phyloP scores from a whole-genome alignment of 2,888 invertebrate species.

The Malachius bipustulatus region DNA sequence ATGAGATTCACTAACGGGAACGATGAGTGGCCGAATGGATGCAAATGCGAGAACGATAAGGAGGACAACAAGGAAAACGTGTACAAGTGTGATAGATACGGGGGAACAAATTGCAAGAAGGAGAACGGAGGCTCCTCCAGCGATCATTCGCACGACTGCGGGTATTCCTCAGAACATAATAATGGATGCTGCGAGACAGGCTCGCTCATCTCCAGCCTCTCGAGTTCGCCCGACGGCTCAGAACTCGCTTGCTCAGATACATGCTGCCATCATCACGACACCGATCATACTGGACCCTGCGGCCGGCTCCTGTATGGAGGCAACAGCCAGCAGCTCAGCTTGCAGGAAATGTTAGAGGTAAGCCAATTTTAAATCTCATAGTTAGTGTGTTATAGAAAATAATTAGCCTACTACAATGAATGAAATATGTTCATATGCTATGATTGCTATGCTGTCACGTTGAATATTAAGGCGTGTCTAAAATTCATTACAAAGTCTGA shows the following conservation, averaged over 20 bases:
- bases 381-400: no score
- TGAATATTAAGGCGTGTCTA: no score
- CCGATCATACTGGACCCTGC: constrained; percentile 27
- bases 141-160: constrained; percentile 71
- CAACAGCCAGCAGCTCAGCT: constrained; percentile 50
- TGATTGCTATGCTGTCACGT: no score
- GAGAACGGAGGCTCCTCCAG: constrained; percentile 50
- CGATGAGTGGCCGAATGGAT: constrained; percentile 30
- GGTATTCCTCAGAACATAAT: constrained; percentile 78
- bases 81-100: constrained; percentile 29
- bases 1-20: constrained; percentile 17
- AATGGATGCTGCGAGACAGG: constrained; percentile 57
- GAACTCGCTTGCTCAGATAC: constrained; percentile 83
- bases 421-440: no score
- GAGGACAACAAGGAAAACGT: constrained; percentile 17
- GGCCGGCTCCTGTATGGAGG: constrained; percentile 33
- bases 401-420: no score
- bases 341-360: constrained; percentile 73
- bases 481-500: no score
- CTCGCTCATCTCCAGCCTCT: constrained; percentile 61
- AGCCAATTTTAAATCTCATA: no score
- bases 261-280: constrained; percentile 69
- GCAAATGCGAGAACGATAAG: constrained; percentile 24
- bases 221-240: constrained; percentile 81
- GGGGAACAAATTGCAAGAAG: constrained; percentile 27